Percentiles rank a stretch among this genome's conserved stretches.
Conservation (phyloP, 1,140 invertebrate genomes). For the Brachionus rubens region DNA sequence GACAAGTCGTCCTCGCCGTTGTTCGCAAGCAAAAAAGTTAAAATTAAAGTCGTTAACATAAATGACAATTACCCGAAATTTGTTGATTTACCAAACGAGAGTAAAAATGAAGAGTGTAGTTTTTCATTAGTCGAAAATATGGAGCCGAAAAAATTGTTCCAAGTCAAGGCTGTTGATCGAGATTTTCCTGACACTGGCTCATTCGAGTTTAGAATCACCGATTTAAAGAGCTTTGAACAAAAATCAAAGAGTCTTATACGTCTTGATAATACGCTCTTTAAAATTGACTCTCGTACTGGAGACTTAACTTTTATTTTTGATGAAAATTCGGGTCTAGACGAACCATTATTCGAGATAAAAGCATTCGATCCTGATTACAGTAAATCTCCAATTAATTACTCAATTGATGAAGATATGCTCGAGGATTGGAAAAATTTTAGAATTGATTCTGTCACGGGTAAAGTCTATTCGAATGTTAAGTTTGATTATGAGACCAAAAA, state of each 20-base stretch:
- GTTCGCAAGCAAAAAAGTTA: not conserved
- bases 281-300: not conserved
- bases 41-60: constrained; percentile 6
- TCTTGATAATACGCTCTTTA: not conserved
- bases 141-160: not conserved
- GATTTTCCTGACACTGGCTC: not conserved
- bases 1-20: constrained; percentile 15
- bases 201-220: not conserved
- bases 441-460: constrained; percentile 1
- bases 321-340: not conserved
- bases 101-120: not conserved
- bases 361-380: constrained; percentile 38
- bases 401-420: constrained; percentile 1
- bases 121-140: not conserved
- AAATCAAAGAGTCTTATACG: not conserved
- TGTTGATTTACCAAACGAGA: not conserved
- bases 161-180: not conserved
- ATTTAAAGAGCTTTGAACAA: not conserved
- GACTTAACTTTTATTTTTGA: not conserved
- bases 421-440: constrained; percentile 24
- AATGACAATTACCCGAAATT: constrained; percentile 34
- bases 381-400: constrained; percentile 1
- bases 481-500: constrained; percentile 31
- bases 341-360: constrained; percentile 9
- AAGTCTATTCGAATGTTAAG: constrained; percentile 9